Evolutionary conservation across 2,888 invertebrate species (phyloP), one percentile per base, ranked within the genome.

Genomic region (Pocota personata): DNA sequence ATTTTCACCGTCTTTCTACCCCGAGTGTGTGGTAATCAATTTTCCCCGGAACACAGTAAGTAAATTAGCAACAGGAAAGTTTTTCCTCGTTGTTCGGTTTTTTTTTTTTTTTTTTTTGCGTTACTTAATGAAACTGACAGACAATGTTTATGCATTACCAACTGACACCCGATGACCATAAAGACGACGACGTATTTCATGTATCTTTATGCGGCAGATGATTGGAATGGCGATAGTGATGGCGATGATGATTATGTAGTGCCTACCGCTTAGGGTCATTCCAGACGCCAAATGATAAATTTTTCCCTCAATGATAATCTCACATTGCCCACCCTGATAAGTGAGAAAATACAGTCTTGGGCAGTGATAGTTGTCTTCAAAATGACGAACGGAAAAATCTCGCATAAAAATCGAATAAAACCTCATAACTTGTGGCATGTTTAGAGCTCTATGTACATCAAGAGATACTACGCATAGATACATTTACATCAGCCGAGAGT

Each of bases 21-120:
- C 60, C 14, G 40, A 55, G 27, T 40, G 62, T 69, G 60, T 35
- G 83, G 73, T 76, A 80, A 84, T 84, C 80, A 75, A 84, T 80
- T 84, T 84, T 76, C 71, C 57, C 75, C 69, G 43, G 69, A 80
- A 80, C 67, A 75, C 69, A 79, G 79, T 84, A 84, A 84, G 84
- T 84, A 84, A 84, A 84, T 84, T 84, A 84, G 84, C 84, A 75
- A 58, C 60, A 79, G 75, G 80, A 84, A 84, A 84, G 80, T 84
- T 84, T 84, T 80, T 72, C 77, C 64, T 57, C 43, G 50, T 21
- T 14, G 27, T 48, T 19, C 16, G 16, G 16, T 16, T 43, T 6
- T 1, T 10, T 46, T 27, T 64, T 62, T 21, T 64, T 43, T 46
- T 32, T 32, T n/a, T 19, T 60, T 40, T 19, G n/a, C 14, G 48